A percentile compares a stretch with the other conserved stretches of the same genome.
Conservation (phyloP, 2,888 invertebrate genomes). For the Ormyrus pomaceus region DNA sequence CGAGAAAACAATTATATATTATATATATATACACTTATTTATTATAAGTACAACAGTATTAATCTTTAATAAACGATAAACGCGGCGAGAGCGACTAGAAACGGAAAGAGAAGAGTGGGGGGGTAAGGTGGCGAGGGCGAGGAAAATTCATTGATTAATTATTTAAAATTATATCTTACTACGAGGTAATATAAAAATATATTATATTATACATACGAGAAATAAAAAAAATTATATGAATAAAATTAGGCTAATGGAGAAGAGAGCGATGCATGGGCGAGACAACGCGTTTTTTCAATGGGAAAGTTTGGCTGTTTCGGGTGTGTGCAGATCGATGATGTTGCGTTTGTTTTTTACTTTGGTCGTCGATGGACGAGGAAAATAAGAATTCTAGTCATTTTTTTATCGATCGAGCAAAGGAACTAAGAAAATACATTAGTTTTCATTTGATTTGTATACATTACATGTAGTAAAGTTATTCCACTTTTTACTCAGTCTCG, state of each 20-base stretch:
- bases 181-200: slow-evolving; percentile 52
- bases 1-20: slow-evolving; percentile 53
- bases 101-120: slow-evolving; percentile 1
- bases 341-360: neutral
- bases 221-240: slow-evolving; percentile 47
- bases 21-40: slow-evolving; percentile 64
- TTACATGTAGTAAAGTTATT: too few species aligned
- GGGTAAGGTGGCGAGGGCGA: slow-evolving; percentile 49
- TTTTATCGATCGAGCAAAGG: too few species aligned
- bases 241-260: slow-evolving; percentile 57
- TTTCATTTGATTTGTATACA: too few species aligned
- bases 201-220: slow-evolving; percentile 56
- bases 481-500: too few species aligned
- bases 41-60: slow-evolving; percentile 71
- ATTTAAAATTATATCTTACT: slow-evolving; percentile 63
- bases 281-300: slow-evolving; percentile 19
- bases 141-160: slow-evolving; percentile 62
- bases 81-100: neutral
- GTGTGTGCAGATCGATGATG: neutral
- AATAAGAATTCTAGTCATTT: too few species aligned
- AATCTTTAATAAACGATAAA: slow-evolving; percentile 65
- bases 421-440: too few species aligned
- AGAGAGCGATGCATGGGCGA: slow-evolving; percentile 9
- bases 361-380: neutral
- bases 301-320: slow-evolving; percentile 4